Conservation (phyloP, 1,140 invertebrate genomes). For the Augochlora pura region DNA sequence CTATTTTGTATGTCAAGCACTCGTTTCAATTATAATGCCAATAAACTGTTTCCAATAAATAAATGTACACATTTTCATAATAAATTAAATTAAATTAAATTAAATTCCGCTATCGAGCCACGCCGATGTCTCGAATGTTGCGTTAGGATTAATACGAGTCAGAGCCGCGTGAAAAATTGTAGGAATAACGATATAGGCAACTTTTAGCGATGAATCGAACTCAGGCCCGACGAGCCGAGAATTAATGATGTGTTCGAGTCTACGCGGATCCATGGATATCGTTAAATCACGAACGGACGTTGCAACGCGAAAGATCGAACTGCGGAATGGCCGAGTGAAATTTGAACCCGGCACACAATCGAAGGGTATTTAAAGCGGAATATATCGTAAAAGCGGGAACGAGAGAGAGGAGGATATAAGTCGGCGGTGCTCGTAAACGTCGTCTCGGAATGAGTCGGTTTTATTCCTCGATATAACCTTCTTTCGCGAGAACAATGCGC, state of each 20-base stretch:
- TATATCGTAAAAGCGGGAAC: constrained; percentile 41
- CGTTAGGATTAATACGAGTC: too few relatives aligned
- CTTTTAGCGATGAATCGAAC: constrained; percentile 3
- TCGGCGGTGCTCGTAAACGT: constrained; percentile 38
- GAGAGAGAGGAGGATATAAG: constrained; percentile 4
- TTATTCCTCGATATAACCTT: constrained; percentile 42
- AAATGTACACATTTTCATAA: too few relatives aligned
- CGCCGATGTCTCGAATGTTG: too few relatives aligned
- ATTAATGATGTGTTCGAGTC: constrained; percentile 9
- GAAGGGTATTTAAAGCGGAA: constrained; percentile 37
- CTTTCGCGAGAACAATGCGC: constrained; percentile 39
- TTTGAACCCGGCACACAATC: constrained; percentile 28
- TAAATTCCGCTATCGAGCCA: too few relatives aligned
- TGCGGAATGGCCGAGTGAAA: constrained; percentile 16
- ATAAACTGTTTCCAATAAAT: too few relatives aligned
- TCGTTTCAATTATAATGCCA: too few relatives aligned
- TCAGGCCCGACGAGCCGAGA: not conserved
- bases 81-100: too few relatives aligned
- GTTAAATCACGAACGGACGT: constrained; percentile 21
- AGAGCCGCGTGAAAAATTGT: too few relatives aligned
- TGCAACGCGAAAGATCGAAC: constrained; percentile 2
- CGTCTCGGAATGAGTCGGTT: constrained; percentile 38
- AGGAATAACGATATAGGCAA: not conserved
- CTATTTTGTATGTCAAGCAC: too few relatives aligned
- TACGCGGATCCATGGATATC: constrained; percentile 10